These are phyloP conservation scores for Rhizomys pruinosus DNA, from an alignment of 2,113 vertebrate genomes.

Conservation along the genomic window DNA sequence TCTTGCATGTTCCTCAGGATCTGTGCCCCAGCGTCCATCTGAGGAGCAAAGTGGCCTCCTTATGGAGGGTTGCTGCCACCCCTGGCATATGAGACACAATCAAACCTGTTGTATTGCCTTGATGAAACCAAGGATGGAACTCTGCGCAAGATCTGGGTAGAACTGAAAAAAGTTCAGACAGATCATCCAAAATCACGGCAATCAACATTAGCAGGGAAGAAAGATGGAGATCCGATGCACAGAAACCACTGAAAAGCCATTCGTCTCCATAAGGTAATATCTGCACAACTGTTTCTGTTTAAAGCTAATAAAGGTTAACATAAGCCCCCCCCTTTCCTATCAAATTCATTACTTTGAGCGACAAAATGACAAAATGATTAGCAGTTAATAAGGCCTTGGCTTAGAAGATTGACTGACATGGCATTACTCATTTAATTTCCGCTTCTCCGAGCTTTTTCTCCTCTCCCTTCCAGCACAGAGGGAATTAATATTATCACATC, in stretches of 20 bases:
- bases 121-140: conserved; percentile 69
- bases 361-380: conserved; percentile 96
- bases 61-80: conserved; percentile 59
- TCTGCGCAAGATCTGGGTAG: conserved; percentile 63
- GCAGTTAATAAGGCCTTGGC: conserved; percentile 94
- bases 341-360: conserved; percentile 91
- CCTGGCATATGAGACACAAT: conserved; percentile 72
- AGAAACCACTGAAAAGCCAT: conserved; percentile 86
- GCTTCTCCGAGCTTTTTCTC: conserved; percentile 88
- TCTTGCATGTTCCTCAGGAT: rapidly evolving
- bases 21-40: not conserved
- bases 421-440: conserved; percentile 97
- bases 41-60: not conserved
- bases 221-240: conserved; percentile 80
- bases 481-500: conserved; percentile 98
- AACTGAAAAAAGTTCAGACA: conserved; percentile 66
- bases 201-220: conserved; percentile 83
- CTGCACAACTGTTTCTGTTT: conserved; percentile 90
- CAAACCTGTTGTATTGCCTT: conserved; percentile 70
- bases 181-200: conserved; percentile 86
- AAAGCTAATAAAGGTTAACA: conserved; percentile 91
- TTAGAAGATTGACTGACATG: conserved; percentile 95
- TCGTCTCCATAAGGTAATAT: conserved; percentile 85
- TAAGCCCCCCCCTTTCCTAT: conserved; percentile 86
- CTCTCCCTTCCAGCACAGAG: conserved; percentile 88